phyloP scores from a whole-genome alignment of 2,113 vertebrate species.

The Dendropsophus ebraccatus region DNA sequence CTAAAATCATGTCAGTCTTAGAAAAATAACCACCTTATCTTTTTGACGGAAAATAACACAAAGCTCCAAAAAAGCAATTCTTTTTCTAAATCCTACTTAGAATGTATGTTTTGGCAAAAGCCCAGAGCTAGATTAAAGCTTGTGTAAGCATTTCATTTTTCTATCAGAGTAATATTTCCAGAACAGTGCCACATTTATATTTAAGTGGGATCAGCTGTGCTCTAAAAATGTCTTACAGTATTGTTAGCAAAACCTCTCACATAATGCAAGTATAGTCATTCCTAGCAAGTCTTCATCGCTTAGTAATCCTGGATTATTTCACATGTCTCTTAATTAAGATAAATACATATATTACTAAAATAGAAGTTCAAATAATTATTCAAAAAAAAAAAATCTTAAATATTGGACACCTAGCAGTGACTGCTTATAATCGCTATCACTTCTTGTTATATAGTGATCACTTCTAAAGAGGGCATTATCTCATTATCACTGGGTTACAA shows the following conservation, averaged over 20 bases:
- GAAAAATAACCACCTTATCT: constrained; percentile 47
- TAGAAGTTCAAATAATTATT: background rate
- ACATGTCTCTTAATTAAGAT: constrained; percentile 1
- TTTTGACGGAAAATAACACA: constrained; percentile 45
- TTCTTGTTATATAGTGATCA: too few relatives aligned
- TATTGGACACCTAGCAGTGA: too few relatives aligned
- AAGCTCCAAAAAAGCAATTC: constrained; percentile 55
- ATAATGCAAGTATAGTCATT: constrained; percentile 36
- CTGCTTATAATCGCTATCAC: too few relatives aligned
- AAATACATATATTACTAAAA: background rate
- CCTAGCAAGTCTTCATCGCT: background rate
- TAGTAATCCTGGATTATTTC: constrained; percentile 9
- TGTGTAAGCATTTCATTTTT: constrained; percentile 59
- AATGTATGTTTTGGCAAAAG: constrained; percentile 55
- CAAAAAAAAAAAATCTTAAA: too few relatives aligned
- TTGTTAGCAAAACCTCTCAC: constrained; percentile 32
- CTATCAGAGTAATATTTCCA: constrained; percentile 59
- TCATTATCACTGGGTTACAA: too few relatives aligned
- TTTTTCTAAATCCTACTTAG: constrained; percentile 57
- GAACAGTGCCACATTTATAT: constrained; percentile 59
- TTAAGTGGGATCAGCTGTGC: constrained; percentile 60
- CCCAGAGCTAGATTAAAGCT: constrained; percentile 56
- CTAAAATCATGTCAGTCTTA: constrained; percentile 37
- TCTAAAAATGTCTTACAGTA: constrained; percentile 53
- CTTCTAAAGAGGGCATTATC: too few relatives aligned